Evolutionary conservation across 2,888 invertebrate species (phyloP).

Genomic region (Ophion ventricosus): DNA sequence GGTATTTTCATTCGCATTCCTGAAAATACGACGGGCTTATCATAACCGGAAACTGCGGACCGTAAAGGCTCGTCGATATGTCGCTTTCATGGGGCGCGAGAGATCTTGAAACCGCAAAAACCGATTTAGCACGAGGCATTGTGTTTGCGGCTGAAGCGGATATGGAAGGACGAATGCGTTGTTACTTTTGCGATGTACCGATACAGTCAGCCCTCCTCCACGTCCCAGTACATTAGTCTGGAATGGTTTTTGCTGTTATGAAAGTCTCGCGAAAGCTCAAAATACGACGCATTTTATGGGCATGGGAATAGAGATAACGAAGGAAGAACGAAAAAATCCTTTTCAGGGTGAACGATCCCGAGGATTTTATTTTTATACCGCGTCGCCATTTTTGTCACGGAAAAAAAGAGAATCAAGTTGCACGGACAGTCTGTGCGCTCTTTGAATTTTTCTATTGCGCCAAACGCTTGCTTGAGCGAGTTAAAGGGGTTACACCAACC

Average conservation of each 20-base stretch:
- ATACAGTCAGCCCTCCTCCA: neutral
- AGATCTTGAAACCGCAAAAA: conserved; percentile 8
- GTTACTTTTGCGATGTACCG: conserved; percentile 22
- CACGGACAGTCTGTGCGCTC: too few species aligned
- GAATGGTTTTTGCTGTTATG: neutral
- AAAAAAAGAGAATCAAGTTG: too few species aligned
- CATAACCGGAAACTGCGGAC: neutral
- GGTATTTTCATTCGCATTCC: too few species aligned
- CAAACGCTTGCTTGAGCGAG: too few species aligned
- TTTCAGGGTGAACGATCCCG: neutral
- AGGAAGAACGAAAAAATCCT: neutral
- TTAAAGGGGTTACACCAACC: too few species aligned
- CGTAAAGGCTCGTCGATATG: neutral
- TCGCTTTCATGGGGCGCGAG: neutral
- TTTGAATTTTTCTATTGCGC: too few species aligned
- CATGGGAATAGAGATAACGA: neutral
- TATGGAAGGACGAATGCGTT: neutral
- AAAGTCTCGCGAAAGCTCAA: conserved; percentile 5
- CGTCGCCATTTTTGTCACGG: too few species aligned
- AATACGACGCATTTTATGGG: neutral
- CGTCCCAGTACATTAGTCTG: conserved; percentile 4
- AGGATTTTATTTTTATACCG: too few species aligned
- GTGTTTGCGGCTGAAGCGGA: neutral
- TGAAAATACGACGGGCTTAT: too few species aligned
- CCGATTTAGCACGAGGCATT: conserved; percentile 5